Base-by-base conservation (phyloP, 2,113 vertebrate species). In the Anolis sagrei region DNA sequence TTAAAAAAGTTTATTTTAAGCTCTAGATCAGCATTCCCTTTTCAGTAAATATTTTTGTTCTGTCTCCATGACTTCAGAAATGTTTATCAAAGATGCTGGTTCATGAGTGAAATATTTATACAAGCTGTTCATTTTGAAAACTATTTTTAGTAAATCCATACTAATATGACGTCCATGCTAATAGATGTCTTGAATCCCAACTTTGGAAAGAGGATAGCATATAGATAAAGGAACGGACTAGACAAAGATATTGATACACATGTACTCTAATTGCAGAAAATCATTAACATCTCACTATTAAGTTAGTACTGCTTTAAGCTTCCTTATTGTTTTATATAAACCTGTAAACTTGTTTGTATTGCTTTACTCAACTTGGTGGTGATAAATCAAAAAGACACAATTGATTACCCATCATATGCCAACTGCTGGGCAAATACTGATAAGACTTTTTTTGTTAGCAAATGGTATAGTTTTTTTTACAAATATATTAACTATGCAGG, bases 261-360 rank as follows among this genome's bases (percentile, higher is more conserved):
- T 58, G 54, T 58, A 58, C 54, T 58, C 16, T 58, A 58, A 58
- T 58, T 58, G 11, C 54, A 58, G 13, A 58, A 58, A 58, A 13
- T 58, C 14, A 58, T 85, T 90, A 89, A 18, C 88, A 84, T 82
- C 89, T 92, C 83, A 61, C 87, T 87, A 74, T 64, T 62, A 64
- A 32, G 58, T 54, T 51, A 76, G 3, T 76, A 19, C 25, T 29
- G 25, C n/a, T 5, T 61, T 36, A 64, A 19, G 54, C 36, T 62
- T 83, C 36, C 77, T 34, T 83, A 58, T 5, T 25, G 0, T 7
- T 68, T 36, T 79, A 14, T 72, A 32, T 34, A 72, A 4, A 18
- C 36, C 16, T 72, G 89, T 69, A 6, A 32, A 21, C 82, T 44
- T 76, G 27, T 13, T 76, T 76, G 14, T 2, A 54, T 76, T n/a